phyloP scores from a whole-genome alignment of 53 echinoderm and acorn worm genomes.

The Zoroaster sp. region DNA sequence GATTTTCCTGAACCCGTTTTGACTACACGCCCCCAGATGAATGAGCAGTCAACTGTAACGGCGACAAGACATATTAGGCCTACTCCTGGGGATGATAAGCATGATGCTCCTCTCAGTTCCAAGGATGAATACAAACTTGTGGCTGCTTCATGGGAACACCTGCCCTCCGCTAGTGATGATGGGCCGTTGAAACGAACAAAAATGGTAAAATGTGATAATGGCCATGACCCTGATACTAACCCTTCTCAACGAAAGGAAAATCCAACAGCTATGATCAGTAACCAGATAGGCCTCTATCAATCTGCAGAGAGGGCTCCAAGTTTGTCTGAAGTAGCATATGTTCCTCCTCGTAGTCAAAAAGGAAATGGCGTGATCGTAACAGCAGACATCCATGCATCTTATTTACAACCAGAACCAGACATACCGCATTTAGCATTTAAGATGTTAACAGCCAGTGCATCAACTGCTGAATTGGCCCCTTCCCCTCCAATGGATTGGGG shows the following conservation, averaged over 20 bases:
- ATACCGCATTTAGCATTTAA: slow-evolving; percentile 4
- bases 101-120: neutral
- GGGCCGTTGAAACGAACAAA: neutral
- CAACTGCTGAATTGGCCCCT: slow-evolving; percentile 32
- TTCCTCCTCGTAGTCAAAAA: slow-evolving; percentile 2
- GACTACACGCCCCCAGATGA: neutral
- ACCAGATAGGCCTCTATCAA: neutral
- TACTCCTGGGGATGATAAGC: neutral
- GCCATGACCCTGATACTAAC: neutral
- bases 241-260: neutral
- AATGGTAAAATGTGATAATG: slow-evolving; percentile 35
- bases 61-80: neutral
- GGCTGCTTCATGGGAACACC: slow-evolving; percentile 32
- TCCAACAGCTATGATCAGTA: neutral
- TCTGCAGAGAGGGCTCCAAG: slow-evolving; percentile 22
- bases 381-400: slow-evolving; percentile 33
- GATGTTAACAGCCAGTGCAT: slow-evolving; percentile 18
- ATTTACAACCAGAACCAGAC: neutral
- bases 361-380: neutral
- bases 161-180: slow-evolving; percentile 22
- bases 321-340: neutral
- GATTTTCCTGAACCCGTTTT: slow-evolving; percentile 3
- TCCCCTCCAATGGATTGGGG: slow-evolving; percentile 27
- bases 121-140: slow-evolving; percentile 38
- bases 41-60: neutral